These are phyloP conservation scores for Xyrauchen texanus DNA, from an alignment of 2,113 vertebrate species.

Conservation along the genomic window DNA sequence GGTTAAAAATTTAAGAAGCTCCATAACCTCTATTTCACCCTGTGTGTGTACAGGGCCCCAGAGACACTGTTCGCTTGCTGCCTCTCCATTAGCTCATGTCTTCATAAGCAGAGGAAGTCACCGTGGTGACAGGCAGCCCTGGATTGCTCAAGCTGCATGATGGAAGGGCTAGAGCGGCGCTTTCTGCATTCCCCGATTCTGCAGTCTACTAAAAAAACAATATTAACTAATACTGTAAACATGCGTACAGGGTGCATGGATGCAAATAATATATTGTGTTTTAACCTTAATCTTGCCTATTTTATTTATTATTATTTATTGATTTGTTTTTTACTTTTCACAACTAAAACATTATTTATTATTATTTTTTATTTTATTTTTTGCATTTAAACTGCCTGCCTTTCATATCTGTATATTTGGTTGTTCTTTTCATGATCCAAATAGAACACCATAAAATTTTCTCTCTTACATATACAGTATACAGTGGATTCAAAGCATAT, in stretches of 20 bases:
- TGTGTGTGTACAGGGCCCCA: slow-evolving; percentile 80
- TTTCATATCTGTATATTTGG: not conserved
- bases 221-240: slow-evolving; percentile 39
- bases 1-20: slow-evolving; percentile 91
- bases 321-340: too few species aligned
- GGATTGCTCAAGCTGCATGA: slow-evolving; percentile 39
- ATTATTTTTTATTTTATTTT: not conserved
- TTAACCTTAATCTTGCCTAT: slow-evolving; percentile 1
- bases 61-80: slow-evolving; percentile 73
- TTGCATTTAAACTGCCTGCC: not conserved
- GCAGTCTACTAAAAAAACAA: slow-evolving; percentile 33
- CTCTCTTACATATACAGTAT: not conserved
- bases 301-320: too few species aligned
- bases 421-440: not conserved
- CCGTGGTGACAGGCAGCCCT: slow-evolving; percentile 76
- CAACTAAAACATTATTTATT: too few species aligned
- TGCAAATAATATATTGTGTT: not conserved
- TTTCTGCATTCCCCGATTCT: slow-evolving; percentile 19
- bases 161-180: slow-evolving; percentile 30
- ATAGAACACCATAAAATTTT: not conserved
- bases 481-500: too few species aligned
- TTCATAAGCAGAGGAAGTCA: slow-evolving; percentile 81
- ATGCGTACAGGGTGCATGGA: slow-evolving; percentile 8
- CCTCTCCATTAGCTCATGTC: slow-evolving; percentile 83
- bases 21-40: slow-evolving; percentile 93